phyloP scores from a whole-genome alignment of 1,140 invertebrate genomes.

The Drosophila chauvacae region DNA sequence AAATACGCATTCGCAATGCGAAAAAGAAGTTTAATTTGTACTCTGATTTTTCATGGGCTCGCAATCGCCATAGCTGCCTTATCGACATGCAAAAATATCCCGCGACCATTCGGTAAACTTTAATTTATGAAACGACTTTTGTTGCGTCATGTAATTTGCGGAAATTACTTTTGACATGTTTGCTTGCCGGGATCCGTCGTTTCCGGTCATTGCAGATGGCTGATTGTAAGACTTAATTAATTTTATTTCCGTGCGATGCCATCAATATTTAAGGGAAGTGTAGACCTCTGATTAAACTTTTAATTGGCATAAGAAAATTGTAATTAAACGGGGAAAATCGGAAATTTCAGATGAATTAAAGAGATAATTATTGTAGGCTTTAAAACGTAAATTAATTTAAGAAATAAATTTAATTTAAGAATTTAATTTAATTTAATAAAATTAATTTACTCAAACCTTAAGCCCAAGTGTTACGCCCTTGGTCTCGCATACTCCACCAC shows the following conservation, averaged over 20 bases:
- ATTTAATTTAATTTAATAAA: too few species aligned
- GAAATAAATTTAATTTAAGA: too few species aligned
- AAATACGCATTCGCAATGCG: conserved; percentile 59
- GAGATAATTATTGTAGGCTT: neutral
- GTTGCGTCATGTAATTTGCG: conserved; percentile 64
- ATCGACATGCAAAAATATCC: conserved; percentile 29
- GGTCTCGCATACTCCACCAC: neutral
- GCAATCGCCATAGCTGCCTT: neutral
- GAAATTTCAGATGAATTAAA: neutral
- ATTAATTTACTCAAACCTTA: conserved; percentile 37
- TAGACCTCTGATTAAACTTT: conserved; percentile 32
- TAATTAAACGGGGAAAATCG: neutral
- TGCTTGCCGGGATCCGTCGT: conserved; percentile 30
- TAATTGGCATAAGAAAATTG: conserved; percentile 29
- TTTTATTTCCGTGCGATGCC: conserved; percentile 54
- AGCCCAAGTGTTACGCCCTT: neutral
- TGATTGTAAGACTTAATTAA: conserved; percentile 75
- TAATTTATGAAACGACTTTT: conserved; percentile 66
- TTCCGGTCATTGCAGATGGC: conserved; percentile 47
- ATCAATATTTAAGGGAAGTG: conserved; percentile 69
- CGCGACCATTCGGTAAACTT: conserved; percentile 58
- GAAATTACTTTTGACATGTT: conserved; percentile 75
- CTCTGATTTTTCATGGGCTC: neutral
- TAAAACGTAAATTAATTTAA: neutral
- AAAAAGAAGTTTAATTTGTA: conserved; percentile 39